phyloP scores from a whole-genome alignment of 1,140 invertebrate species.

The Eubasilissa regina region DNA sequence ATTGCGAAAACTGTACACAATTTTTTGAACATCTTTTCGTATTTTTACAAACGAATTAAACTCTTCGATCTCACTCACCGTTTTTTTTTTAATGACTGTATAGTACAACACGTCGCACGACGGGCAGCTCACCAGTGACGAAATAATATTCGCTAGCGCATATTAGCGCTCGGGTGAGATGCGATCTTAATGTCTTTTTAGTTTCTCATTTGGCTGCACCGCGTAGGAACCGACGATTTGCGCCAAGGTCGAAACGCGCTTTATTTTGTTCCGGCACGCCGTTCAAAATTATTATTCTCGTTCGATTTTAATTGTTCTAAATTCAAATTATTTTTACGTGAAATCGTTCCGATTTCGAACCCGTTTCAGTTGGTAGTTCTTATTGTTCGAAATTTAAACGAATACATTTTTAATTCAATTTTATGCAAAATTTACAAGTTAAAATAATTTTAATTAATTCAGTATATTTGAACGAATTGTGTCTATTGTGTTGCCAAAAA shows the following conservation, averaged over 20 bases:
- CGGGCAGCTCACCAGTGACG: not conserved
- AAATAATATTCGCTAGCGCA: not conserved
- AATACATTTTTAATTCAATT: no score
- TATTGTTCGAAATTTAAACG: no score
- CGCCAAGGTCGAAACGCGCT: constrained; percentile 39
- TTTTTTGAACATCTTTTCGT: no score
- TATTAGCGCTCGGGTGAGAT: not conserved
- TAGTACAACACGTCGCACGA: no score
- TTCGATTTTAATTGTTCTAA: constrained; percentile 42
- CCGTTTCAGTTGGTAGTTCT: not conserved
- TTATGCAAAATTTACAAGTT: no score
- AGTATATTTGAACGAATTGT: no score
- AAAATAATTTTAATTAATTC: no score
- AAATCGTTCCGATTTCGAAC: not conserved
- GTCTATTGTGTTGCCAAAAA: no score
- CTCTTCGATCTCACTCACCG: no score
- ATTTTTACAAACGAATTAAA: no score
- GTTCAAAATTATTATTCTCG: constrained; percentile 25
- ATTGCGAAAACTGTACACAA: no score
- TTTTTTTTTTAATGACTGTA: no score
- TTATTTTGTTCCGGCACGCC: constrained; percentile 29
- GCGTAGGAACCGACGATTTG: constrained; percentile 32
- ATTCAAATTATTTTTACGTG: constrained; percentile 17
- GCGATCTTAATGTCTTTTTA: constrained; percentile 25
- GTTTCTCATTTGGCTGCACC: constrained; percentile 34